Evolutionary conservation across 2,113 vertebrate genomes (phyloP).

Genomic region (Podarcis cretensis): DNA sequence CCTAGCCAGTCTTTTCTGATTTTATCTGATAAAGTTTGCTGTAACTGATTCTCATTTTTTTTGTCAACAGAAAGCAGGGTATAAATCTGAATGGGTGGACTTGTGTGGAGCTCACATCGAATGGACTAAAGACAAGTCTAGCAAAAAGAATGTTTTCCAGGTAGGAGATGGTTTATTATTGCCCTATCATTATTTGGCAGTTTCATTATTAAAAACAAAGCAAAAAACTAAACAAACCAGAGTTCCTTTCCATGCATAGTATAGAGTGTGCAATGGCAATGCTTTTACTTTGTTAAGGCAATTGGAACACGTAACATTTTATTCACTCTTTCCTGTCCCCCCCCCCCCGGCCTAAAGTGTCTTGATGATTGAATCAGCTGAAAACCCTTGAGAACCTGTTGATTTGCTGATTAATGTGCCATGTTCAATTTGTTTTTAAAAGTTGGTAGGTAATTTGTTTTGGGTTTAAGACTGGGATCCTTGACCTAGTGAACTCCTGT

Average conservation of each 20-base stretch:
- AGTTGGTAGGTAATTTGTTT: constrained; percentile 67
- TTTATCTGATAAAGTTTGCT: constrained; percentile 38
- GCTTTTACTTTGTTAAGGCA: constrained; percentile 18
- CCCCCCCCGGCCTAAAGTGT: constrained; percentile 41
- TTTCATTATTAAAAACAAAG: neutral
- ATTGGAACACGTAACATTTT: constrained; percentile 49
- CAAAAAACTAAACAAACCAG: neutral
- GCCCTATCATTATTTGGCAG: neutral
- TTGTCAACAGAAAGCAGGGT: constrained; percentile 79
- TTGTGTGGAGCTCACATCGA: constrained; percentile 84
- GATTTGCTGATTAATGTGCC: constrained; percentile 70
- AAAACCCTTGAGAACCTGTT: constrained; percentile 72
- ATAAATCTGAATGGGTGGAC: constrained; percentile 83
- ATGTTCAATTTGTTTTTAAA: constrained; percentile 69
- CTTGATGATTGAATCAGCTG: constrained; percentile 57
- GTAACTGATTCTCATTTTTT: constrained; percentile 16
- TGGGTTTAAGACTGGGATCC: constrained; percentile 63
- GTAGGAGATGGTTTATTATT: constrained; percentile 70
- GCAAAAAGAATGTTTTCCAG: constrained; percentile 89
- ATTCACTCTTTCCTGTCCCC: constrained; percentile 51
- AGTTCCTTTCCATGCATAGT: constrained; percentile 41
- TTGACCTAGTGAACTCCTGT: constrained; percentile 73
- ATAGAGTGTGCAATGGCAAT: constrained; percentile 28
- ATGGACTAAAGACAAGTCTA: constrained; percentile 89
- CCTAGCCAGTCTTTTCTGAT: constrained; percentile 27